Evolutionary conservation across 2,113 vertebrate species (phyloP).

Genomic region (Ailuropoda melanoleuca): DNA sequence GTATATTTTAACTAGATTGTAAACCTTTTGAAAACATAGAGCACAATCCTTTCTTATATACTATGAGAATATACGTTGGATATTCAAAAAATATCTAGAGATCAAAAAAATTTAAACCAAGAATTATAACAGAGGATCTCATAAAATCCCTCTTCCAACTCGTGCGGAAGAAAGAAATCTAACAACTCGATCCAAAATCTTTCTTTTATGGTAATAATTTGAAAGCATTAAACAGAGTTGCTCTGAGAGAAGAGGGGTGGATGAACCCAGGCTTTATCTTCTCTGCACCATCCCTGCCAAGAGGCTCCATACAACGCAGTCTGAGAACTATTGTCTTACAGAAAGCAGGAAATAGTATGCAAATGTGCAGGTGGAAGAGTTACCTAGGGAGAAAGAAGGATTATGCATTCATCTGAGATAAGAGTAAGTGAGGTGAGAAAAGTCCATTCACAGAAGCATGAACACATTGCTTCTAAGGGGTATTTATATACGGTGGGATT

Average conservation of each 20-base stretch:
- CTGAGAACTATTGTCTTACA: background rate
- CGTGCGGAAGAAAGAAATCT: background rate
- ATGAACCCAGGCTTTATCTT: background rate
- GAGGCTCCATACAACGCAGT: background rate
- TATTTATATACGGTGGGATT: background rate
- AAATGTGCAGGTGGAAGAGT: background rate
- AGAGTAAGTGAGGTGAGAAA: background rate
- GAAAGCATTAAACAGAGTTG: background rate
- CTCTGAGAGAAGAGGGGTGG: background rate
- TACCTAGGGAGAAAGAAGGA: background rate
- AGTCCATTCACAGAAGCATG: background rate
- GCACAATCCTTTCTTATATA: background rate
- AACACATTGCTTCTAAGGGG: background rate
- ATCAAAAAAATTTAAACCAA: background rate
- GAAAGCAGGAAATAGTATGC: background rate
- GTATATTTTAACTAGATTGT: background rate
- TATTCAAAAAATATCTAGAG: background rate
- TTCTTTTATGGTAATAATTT: background rate
- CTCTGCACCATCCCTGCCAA: background rate
- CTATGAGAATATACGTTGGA: background rate
- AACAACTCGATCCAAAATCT: background rate
- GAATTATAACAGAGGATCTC: background rate
- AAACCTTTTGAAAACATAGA: background rate
- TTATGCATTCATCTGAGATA: background rate
- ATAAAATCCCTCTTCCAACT: background rate